Evolutionary conservation across 2,797 vertebrate genomes (phyloP).

Genomic region (Myotis myotis): DNA sequence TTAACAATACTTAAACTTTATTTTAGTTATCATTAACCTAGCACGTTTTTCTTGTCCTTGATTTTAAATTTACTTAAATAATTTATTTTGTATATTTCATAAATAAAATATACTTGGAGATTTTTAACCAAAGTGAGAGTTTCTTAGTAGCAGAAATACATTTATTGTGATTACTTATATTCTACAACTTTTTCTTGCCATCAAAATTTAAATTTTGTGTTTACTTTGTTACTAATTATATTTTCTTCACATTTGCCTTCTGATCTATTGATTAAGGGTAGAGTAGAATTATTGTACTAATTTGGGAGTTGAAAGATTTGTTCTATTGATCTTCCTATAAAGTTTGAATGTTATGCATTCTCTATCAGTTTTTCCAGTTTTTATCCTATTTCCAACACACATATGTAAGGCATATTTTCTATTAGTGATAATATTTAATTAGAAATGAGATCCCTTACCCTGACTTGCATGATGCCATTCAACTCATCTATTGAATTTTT

Average conservation of each 20-base stretch:
- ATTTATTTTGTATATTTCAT: not conserved
- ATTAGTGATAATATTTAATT: not conserved
- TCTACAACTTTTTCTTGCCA: not conserved
- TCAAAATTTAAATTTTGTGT: constrained; percentile 12
- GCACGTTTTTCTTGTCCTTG: not conserved
- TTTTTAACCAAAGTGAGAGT: not conserved
- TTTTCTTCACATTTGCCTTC: not conserved
- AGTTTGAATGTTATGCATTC: not conserved
- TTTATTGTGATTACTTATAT: not conserved
- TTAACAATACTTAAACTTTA: not conserved
- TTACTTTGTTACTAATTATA: not conserved
- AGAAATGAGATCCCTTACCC: not conserved
- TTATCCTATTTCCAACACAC: not conserved
- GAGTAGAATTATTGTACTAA: not conserved
- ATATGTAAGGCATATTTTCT: not conserved
- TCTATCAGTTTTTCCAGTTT: constrained; percentile 15
- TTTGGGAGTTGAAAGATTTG: not conserved
- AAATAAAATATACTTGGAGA: not conserved
- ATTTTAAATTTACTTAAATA: constrained; percentile 7
- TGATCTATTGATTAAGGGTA: not conserved
- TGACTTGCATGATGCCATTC: not conserved
- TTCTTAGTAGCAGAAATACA: not conserved
- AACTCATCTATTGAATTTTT: not conserved
- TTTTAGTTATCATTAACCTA: constrained; percentile 35
- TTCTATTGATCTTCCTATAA: not conserved